Base-by-base conservation (phyloP, 2,797 vertebrate species). In the Eleutherodactylus coqui region DNA sequence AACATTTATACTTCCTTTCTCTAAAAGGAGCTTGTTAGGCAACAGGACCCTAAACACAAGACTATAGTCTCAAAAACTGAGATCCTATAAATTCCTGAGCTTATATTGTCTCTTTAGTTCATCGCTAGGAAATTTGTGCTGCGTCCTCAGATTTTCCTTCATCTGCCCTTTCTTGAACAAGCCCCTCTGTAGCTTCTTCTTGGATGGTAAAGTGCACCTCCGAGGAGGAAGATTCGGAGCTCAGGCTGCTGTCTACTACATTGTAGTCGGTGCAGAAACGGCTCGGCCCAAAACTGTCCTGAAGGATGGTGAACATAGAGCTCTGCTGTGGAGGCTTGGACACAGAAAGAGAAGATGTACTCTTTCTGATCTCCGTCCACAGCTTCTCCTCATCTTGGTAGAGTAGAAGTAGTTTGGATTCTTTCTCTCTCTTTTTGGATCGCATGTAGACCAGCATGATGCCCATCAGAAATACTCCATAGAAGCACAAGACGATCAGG, bases 391-490 rank as follows among this genome's bases (percentile, higher is more conserved):
- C 96, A 6, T 98, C 96, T 86, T 97, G 96, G 91, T 98, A 97
- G 79, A 99, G 93, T 41, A 99, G 92, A 89, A 99, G 94, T 47
- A 97, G 89, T 89, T 96, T 96, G 72, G 93, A 90, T 78, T 95
- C 93, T 92, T 97, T 97, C 90, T 98, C 97, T 76, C 93, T 93
- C 88, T 95, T 92, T 91, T 98, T 99, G 86, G 96, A 97, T 89
- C 96, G 97, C 93, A 98, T 93, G 91, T 99, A 99, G 82, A 96
- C 96, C 58, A 99, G 89, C 96, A 96, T 96, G 86, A 99, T 96
- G 10, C 95, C 98, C 8, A 95, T 92, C 86, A 99, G 94, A 92
- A 99, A 99, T 88, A 98, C 85, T 53, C 96, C 97, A 0, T 99
- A 99, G 94, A 99, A 99, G 78, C 95, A 96, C 94, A 99, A 95